phyloP scores from a whole-genome alignment of 1,140 invertebrate genomes.

The Adelges cooleyi region DNA sequence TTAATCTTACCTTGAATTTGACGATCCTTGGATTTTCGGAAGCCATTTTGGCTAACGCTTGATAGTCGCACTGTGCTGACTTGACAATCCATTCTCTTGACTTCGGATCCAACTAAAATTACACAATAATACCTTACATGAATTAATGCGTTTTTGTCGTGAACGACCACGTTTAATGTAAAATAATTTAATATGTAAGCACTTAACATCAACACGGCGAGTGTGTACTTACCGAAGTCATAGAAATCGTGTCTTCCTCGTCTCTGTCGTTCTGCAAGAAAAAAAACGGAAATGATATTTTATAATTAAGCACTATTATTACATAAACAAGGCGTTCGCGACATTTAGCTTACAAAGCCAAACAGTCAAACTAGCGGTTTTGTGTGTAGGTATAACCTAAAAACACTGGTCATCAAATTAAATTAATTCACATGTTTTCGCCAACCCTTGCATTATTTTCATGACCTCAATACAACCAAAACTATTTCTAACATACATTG shows the following conservation, averaged over 20 bases:
- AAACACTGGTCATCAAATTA: slow-evolving; percentile 24
- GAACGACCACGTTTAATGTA: slow-evolving; percentile 12
- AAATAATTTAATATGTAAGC: neutral
- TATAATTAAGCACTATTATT: too few relatives aligned
- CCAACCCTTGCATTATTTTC: neutral
- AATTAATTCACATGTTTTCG: slow-evolving; percentile 8
- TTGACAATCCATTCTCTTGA: slow-evolving; percentile 74
- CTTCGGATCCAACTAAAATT: slow-evolving; percentile 49
- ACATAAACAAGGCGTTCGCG: neutral
- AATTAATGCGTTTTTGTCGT: neutral
- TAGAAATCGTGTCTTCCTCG: slow-evolving; percentile 58
- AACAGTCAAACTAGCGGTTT: slow-evolving; percentile 2
- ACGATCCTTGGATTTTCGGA: slow-evolving; percentile 67
- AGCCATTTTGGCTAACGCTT: slow-evolving; percentile 65
- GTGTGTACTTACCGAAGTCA: slow-evolving; percentile 48
- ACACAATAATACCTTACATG: neutral
- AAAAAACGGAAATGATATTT: slow-evolving; percentile 7
- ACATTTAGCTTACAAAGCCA: neutral
- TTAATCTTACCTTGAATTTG: slow-evolving; percentile 59
- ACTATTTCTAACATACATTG: too few relatives aligned
- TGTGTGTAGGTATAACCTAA: neutral
- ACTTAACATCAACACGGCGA: neutral
- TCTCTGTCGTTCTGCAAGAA: slow-evolving; percentile 37
- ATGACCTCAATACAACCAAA: slow-evolving; percentile 1
- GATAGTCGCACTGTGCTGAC: slow-evolving; percentile 70